Conservation (phyloP, 2,797 vertebrate genomes). For the Labeo calbasu region DNA sequence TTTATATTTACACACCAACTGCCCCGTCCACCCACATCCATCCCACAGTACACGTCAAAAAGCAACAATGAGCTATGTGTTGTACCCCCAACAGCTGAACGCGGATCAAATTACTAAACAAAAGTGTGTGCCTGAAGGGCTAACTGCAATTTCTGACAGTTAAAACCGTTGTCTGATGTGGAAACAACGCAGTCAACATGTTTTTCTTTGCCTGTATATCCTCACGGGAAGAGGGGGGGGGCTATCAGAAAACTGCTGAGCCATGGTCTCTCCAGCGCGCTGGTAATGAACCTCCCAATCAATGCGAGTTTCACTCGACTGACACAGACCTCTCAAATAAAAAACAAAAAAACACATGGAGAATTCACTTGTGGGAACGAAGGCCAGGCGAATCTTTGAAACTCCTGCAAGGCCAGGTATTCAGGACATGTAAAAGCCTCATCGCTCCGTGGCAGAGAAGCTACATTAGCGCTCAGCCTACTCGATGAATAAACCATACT, state of each 20-base stretch:
- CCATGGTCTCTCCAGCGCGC: slow-evolving; percentile 2
- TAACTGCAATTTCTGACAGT: slow-evolving; percentile 50
- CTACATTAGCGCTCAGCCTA: slow-evolving; percentile 26
- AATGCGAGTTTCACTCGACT: slow-evolving; percentile 25
- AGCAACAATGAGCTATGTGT: slow-evolving; percentile 52
- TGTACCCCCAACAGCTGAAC: slow-evolving; percentile 32
- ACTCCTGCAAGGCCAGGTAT: slow-evolving; percentile 12
- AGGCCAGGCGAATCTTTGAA: neutral
- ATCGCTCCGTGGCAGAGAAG: neutral
- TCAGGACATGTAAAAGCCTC: slow-evolving; percentile 13
- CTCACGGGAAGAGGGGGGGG: slow-evolving; percentile 9
- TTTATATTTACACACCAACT: slow-evolving; percentile 30
- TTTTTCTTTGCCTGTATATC: slow-evolving; percentile 22
- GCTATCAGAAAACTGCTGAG: slow-evolving; percentile 44
- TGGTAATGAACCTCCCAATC: slow-evolving; percentile 17
- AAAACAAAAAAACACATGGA: neutral
- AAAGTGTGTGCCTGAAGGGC: slow-evolving; percentile 37
- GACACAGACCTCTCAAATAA: slow-evolving; percentile 24
- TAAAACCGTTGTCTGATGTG: slow-evolving; percentile 45
- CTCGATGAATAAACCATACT: slow-evolving; percentile 29
- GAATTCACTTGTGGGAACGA: neutral
- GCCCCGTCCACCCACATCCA: slow-evolving; percentile 11
- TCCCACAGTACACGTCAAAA: neutral
- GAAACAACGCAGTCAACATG: slow-evolving; percentile 44
- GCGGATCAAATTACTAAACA: slow-evolving; percentile 48